Evolutionary conservation across 2,797 vertebrate species (phyloP).

Genomic region (Lacerta bilineata): DNA sequence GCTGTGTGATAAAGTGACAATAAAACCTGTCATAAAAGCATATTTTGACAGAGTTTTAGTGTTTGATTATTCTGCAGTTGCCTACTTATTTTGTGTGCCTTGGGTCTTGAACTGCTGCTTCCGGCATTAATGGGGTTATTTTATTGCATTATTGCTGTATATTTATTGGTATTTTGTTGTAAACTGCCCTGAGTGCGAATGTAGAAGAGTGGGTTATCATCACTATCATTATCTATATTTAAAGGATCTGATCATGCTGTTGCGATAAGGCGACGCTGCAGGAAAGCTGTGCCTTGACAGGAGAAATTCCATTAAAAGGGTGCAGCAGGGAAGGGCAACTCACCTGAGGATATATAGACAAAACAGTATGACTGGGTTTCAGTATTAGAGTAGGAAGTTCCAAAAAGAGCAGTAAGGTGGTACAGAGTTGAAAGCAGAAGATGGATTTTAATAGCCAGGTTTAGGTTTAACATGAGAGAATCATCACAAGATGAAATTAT

Average conservation of each 20-base stretch:
- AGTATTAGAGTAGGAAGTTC: not conserved
- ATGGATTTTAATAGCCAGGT: not conserved
- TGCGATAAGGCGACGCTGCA: constrained; percentile 32
- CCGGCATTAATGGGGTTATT: not conserved
- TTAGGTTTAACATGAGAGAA: not conserved
- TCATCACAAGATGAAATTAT: not conserved
- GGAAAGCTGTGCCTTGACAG: constrained; percentile 50
- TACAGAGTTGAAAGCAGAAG: not conserved
- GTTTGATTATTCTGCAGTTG: not conserved
- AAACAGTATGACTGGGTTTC: not conserved
- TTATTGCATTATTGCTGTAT: not conserved
- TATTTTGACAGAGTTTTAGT: not conserved
- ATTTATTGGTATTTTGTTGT: not conserved
- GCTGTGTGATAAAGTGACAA: constrained; percentile 64
- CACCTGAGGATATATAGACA: not conserved
- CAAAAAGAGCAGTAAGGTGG: too few relatives aligned
- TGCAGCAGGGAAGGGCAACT: not conserved
- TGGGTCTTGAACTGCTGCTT: not conserved
- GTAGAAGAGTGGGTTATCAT: not conserved
- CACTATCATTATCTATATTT: not conserved
- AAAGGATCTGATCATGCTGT: constrained; percentile 68
- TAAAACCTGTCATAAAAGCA: constrained; percentile 66
- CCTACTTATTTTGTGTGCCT: not conserved
- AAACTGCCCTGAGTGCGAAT: not conserved
- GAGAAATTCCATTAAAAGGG: not conserved